A percentile compares a stretch with the other conserved stretches of the same genome.
These are phyloP conservation scores for Dufourea novaeangliae DNA, from an alignment of 1,140 invertebrate species.

Conservation along the genomic window DNA sequence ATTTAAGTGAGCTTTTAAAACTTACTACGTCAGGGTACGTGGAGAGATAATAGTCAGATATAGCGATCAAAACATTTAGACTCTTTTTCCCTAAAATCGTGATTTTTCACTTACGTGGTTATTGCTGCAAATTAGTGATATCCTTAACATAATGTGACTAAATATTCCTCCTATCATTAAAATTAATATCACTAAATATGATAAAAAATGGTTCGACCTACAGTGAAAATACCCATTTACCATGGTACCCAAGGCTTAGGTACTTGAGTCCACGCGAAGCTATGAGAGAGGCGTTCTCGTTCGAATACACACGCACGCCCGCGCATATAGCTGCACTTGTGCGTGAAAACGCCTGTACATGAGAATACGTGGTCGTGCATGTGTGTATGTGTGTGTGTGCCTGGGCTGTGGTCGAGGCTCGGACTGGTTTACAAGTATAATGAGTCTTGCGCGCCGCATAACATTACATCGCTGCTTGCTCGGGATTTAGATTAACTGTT, in stretches of 20 bases:
- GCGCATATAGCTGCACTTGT: conserved; percentile 35
- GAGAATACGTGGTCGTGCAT: conserved; percentile 1
- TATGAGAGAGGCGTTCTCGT: conserved; percentile 48
- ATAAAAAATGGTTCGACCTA: not conserved
- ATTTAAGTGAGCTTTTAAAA: too few species aligned
- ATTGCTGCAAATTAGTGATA: too few species aligned
- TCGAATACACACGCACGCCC: conserved; percentile 36
- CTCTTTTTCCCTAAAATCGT: too few species aligned
- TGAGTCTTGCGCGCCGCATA: conserved; percentile 82
- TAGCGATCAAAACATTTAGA: too few species aligned
- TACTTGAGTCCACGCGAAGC: conserved; percentile 29
- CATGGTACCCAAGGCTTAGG: not conserved
- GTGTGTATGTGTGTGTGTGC: conserved; percentile 23
- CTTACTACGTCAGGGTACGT: too few species aligned
- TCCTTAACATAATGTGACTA: too few species aligned
- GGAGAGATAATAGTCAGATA: too few species aligned
- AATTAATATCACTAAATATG: too few species aligned
- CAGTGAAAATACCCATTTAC: conserved; percentile 16
- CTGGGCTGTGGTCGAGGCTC: conserved; percentile 77
- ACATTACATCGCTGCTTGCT: conserved; percentile 81
- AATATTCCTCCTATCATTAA: too few species aligned
- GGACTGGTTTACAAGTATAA: conserved; percentile 82
- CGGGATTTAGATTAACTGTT: conserved; percentile 83
- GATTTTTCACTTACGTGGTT: too few species aligned
- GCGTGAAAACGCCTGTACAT: conserved; percentile 40